Percentiles rank a stretch among this genome's conserved stretches.
phyloP scores from a whole-genome alignment of 2,113 vertebrate species.

The Leuciscus idus region DNA sequence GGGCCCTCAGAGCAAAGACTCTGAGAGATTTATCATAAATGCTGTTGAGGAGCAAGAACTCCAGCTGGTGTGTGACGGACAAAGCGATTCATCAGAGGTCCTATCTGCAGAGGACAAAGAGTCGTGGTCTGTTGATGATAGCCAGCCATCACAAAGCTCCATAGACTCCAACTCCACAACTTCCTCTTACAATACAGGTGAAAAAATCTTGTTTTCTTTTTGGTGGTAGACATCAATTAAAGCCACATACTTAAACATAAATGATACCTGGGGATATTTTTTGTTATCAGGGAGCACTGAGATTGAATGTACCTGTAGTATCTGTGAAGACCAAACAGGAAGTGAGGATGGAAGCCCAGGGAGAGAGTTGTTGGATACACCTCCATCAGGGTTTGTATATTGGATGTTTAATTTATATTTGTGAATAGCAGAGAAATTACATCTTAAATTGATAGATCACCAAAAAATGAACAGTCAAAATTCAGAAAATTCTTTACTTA shows the following conservation, averaged over 20 bases:
- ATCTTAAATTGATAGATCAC: background rate
- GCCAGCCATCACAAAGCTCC: conserved; percentile 45
- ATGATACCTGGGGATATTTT: background rate
- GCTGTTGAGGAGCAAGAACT: conserved; percentile 19
- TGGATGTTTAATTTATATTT: background rate
- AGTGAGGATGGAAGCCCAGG: conserved; percentile 55
- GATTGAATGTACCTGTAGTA: conserved; percentile 42
- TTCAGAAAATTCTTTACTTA: background rate
- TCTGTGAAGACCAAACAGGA: conserved; percentile 56
- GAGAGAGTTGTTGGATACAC: conserved; percentile 36
- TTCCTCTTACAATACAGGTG: conserved; percentile 48
- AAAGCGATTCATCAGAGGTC: background rate
- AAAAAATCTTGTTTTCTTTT: background rate
- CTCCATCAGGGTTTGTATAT: conserved; percentile 49
- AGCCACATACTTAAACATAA: background rate
- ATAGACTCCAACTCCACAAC: conserved; percentile 50
- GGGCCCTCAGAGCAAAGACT: background rate
- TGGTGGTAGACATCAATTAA: background rate
- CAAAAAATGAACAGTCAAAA: background rate
- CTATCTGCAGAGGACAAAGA: background rate
- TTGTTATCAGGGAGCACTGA: conserved; percentile 35
- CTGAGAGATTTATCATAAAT: conserved; percentile 6
- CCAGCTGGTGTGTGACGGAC: background rate
- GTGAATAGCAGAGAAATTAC: background rate
- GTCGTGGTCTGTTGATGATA: conserved; percentile 26